Base-by-base conservation (phyloP, 2,797 vertebrate genomes). In the Centropyge bicolor region DNA sequence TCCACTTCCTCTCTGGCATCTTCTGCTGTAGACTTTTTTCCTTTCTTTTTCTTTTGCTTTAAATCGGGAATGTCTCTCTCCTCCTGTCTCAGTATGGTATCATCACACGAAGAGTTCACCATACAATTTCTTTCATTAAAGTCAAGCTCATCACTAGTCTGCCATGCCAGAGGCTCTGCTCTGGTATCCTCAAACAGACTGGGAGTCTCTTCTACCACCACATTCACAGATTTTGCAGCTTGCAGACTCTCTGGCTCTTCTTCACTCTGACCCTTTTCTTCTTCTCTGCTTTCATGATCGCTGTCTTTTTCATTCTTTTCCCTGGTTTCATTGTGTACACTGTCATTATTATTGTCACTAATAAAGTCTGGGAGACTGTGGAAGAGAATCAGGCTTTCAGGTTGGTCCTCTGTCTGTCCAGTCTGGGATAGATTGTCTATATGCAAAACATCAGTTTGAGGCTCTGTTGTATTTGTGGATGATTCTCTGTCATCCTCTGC, bases 41-140 rank as follows among this genome's bases (percentile, higher is more conserved):
- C 74, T 7, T 69, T 86, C 51, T 81, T 89, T 54, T 74, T 83
- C 22, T 43, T 66, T 17, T 14, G 24, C 60, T 82, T 63, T 59
- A 38, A 27, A 52, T 70, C 5, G 0, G 31, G 12, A 36, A 24
- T 8, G 17, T 40, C 41, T 19, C 20, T 43, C 13, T 60, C 54
- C 41, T 45, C 61, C 61, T 31, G 24, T 24, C 8, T 49, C 19
- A 4, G 24, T 6, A 2, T 19, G 40, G 46, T 13, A 1, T 22
- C 55, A 36, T 52, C 35, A 13, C 9, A 8, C 2, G 16, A 55
- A 13, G 3, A 54, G 3, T 71, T 51, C 45, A 56, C 63, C 19
- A 12, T 16, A 1, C 35, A 41, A 36, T 51, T 70, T 3, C 16
- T 54, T 48, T 38, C 62, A 27, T 61, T 62, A 5, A 20, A 9